A percentile compares a stretch with the other conserved stretches of the same genome.
phyloP scores from a whole-genome alignment of 2,888 invertebrate genomes.

The Scaptomyza tumidula region DNA sequence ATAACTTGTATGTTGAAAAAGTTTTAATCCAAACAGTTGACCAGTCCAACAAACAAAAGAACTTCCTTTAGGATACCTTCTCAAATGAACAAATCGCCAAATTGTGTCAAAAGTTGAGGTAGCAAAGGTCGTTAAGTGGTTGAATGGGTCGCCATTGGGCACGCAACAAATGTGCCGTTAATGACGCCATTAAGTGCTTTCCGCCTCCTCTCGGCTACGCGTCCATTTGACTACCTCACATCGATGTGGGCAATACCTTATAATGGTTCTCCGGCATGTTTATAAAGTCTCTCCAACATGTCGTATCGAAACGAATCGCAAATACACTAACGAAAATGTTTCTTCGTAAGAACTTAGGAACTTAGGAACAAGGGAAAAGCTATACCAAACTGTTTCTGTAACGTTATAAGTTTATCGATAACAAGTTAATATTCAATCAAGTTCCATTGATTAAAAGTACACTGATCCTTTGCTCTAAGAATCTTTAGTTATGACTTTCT shows the following conservation, averaged over 20 bases:
- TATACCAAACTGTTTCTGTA: no score
- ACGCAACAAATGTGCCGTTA: constrained; percentile 65
- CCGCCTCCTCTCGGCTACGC: constrained; percentile 15
- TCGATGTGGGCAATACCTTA: constrained; percentile 11
- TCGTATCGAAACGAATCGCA: constrained; percentile 1
- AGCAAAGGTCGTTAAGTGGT: background rate
- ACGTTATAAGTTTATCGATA: no score
- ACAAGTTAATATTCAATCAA: no score
- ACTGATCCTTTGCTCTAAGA: no score
- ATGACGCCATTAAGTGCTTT: constrained; percentile 59
- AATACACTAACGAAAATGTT: constrained; percentile 3
- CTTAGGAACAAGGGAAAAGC: no score
- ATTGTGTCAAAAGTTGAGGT: background rate
- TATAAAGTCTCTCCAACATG: background rate
- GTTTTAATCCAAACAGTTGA: constrained; percentile 28
- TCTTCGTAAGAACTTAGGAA: no score
- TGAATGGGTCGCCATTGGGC: constrained; percentile 41
- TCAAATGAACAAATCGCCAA: background rate
- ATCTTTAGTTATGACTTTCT: background rate
- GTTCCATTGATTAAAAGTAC: no score
- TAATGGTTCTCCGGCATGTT: constrained; percentile 10
- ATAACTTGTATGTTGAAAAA: constrained; percentile 33
- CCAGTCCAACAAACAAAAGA: constrained; percentile 9
- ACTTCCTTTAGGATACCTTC: background rate
- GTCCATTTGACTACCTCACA: constrained; percentile 30